Base-by-base conservation (phyloP, 1,140 invertebrate genomes). In the Drosophila littoralis region DNA sequence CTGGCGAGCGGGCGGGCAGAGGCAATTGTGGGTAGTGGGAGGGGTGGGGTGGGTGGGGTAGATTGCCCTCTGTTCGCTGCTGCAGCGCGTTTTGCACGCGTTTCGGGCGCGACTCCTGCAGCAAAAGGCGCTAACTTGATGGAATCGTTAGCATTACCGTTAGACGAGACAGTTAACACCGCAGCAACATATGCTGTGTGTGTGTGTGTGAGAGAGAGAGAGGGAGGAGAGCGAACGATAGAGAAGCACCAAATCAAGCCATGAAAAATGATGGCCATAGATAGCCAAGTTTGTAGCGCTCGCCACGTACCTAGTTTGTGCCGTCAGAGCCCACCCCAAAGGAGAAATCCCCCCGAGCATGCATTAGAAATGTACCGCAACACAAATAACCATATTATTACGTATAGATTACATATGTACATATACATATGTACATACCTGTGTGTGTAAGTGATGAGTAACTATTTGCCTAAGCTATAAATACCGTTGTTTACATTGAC, bases 111-210 rank as follows among this genome's bases (percentile, higher is more conserved):
- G 70, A 43, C 38, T 60, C 32, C 8, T 17, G 5, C 42, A 45
- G 52, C 57, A 33, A 46, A n/a, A 58, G 77, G 64, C 69, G 74
- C 42, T 54, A 80, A 85, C 64, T 77, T 73, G 61, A 85, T 84
- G 73, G 74, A 77, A 70, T 84, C 68, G 81, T 84, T 83, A 70
- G 73, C 81, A 64, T 79, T 83, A 79, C 80, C 71, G 55, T 74
- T 75, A 69, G 73, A 71, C 66, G 73, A 64, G 67, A 40, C 60
- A 75, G 60, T 70, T 64, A 75, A 72, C 72, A 48, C 59, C 66
- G 5, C 38, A 42, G 40, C 65, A 51, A 60, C 66, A 61, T 69
- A 67, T 57, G 33, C n/a, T 43, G 12, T 28, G 10, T 17, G 28
- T 17, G 28, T 40, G 0, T 22, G 22, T 5, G 22, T 5, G 22